These are phyloP conservation scores for Scytalopus superciliaris DNA, from an alignment of 2,113 vertebrate species.

Conservation along the genomic window DNA sequence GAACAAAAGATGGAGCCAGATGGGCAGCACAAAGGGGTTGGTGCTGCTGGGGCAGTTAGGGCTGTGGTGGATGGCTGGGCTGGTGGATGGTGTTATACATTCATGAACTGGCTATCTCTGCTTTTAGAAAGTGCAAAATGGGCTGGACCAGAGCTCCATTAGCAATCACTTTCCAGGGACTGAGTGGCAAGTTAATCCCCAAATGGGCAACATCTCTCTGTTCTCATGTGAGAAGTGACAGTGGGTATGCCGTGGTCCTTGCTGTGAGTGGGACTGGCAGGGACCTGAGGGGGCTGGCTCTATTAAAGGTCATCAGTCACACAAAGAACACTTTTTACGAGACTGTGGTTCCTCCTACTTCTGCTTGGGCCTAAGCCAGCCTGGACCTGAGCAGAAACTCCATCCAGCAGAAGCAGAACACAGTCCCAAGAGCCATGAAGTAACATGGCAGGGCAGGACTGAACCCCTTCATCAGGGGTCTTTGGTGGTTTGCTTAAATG, in stretches of 20 bases:
- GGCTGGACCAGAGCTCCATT: background rate
- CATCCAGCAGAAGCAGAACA: background rate
- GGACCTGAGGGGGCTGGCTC: slow-evolving; percentile 9
- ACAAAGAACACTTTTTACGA: slow-evolving; percentile 63
- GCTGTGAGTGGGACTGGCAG: background rate
- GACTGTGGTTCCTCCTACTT: slow-evolving; percentile 74
- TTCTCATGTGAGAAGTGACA: background rate
- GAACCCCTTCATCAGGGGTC: background rate
- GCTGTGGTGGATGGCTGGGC: background rate
- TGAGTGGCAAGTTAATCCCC: slow-evolving; percentile 31
- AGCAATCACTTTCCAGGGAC: background rate
- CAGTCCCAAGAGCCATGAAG: background rate
- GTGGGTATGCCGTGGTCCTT: background rate
- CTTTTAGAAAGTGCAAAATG: background rate
- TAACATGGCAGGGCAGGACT: background rate
- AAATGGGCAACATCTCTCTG: background rate
- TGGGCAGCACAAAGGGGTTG: background rate
- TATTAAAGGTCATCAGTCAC: slow-evolving; percentile 80
- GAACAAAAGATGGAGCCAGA: slow-evolving; percentile 43
- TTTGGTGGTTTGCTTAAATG: background rate
- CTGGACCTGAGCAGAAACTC: slow-evolving; percentile 69
- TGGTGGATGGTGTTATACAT: background rate
- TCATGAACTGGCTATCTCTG: background rate
- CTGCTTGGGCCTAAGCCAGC: slow-evolving; percentile 70
- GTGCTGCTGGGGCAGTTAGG: background rate